Percentiles rank a stretch among this genome's conserved stretches.
Evolutionary conservation across 2,113 vertebrate genomes (phyloP).

Genomic region (Tupaia chinensis): DNA sequence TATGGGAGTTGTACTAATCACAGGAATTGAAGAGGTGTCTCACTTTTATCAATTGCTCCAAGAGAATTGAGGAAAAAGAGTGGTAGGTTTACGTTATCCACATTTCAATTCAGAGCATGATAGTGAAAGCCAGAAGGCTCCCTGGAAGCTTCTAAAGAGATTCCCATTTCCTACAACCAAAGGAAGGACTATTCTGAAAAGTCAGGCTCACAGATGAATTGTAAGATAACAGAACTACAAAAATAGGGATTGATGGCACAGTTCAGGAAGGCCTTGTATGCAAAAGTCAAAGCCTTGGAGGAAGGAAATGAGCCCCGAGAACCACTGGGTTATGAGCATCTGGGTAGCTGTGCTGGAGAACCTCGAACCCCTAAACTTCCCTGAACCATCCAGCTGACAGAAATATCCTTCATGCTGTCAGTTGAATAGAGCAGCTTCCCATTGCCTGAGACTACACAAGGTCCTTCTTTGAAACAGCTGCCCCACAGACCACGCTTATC

Average conservation of each 20-base stretch:
- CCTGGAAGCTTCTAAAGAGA: neutral
- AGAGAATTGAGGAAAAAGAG: neutral
- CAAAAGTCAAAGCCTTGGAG: neutral
- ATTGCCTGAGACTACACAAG: neutral
- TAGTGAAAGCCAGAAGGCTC: neutral
- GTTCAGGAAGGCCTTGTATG: neutral
- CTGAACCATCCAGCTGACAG: neutral
- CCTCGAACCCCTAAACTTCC: neutral
- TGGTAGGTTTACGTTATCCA: neutral
- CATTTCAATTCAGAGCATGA: neutral
- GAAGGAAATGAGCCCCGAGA: neutral
- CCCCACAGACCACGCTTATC: neutral
- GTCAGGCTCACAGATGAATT: neutral
- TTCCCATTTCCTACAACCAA: neutral
- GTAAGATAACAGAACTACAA: neutral
- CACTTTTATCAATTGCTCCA: neutral
- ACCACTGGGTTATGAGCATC: too few species aligned
- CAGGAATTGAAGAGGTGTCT: neutral
- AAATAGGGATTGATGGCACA: neutral
- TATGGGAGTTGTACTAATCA: neutral
- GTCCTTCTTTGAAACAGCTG: neutral
- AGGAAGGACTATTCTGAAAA: neutral
- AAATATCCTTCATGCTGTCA: neutral
- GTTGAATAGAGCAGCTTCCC: neutral
- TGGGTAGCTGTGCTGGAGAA: neutral